phyloP scores from a whole-genome alignment of 2,797 vertebrate species.

The Anguilla anguilla region DNA sequence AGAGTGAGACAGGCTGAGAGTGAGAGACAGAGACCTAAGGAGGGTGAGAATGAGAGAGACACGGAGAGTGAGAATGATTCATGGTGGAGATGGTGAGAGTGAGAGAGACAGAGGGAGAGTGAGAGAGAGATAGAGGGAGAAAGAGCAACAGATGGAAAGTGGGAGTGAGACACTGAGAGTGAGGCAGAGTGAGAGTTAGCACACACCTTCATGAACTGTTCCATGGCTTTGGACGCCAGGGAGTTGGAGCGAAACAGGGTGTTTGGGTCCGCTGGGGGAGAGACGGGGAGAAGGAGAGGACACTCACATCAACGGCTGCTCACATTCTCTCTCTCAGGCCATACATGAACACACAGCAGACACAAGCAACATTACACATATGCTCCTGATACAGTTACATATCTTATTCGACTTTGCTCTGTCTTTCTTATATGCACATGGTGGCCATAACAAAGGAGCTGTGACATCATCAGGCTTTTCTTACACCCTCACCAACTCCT shows the following conservation, averaged over 20 bases:
- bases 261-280: slow-evolving; percentile 84
- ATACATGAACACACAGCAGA: not conserved
- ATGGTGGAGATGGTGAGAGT: too few relatives aligned
- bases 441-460: not conserved
- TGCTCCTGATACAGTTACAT: not conserved
- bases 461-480: slow-evolving; percentile 7
- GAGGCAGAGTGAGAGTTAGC: slow-evolving; percentile 1
- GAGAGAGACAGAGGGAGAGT: not conserved
- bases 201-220: slow-evolving; percentile 93
- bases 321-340: slow-evolving; percentile 1
- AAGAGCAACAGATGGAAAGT: not conserved
- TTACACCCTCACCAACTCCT: not conserved
- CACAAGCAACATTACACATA: not conserved
- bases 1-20: not conserved
- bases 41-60: not conserved
- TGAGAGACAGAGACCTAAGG: not conserved
- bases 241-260: slow-evolving; percentile 92
- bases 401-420: not conserved
- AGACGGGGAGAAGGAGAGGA: slow-evolving; percentile 33
- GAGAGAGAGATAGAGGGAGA: not conserved
- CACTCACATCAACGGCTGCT: not conserved
- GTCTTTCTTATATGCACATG: not conserved
- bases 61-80: not conserved
- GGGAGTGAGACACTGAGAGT: not conserved
- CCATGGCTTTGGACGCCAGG: slow-evolving; percentile 89